These are phyloP conservation scores for Eurosta solidaginis DNA, from an alignment of 1,140 invertebrate genomes.

Conservation along the genomic window DNA sequence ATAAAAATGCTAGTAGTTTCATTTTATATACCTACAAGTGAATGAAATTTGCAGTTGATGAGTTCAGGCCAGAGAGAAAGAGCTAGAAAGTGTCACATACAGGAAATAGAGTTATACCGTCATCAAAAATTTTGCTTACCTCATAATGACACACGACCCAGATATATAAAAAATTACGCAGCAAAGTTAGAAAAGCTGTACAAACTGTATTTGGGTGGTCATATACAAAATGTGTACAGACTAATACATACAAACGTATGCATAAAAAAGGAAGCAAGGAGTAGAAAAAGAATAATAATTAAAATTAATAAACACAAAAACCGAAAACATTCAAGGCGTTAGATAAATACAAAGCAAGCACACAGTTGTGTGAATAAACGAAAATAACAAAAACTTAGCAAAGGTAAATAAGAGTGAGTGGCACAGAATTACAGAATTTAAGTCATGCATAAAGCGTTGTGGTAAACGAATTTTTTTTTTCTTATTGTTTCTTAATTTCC, in stretches of 20 bases:
- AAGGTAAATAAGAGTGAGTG: background rate
- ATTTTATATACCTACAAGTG: background rate
- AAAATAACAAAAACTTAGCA: no score
- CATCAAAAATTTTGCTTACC: background rate
- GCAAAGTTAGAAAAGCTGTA: background rate
- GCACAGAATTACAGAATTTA: background rate
- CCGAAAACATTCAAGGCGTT: no score
- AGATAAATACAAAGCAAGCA: no score
- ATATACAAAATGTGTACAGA: background rate
- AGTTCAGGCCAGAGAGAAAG: background rate
- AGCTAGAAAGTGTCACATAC: background rate
- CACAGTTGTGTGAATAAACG: no score
- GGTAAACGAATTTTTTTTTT: background rate
- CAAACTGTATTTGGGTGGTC: background rate
- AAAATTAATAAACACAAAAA: no score
- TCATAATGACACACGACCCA: background rate
- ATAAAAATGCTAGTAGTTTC: slow-evolving; percentile 1
- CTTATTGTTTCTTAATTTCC: background rate
- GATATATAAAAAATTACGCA: slow-evolving; percentile 7
- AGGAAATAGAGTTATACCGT: background rate
- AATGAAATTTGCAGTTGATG: background rate
- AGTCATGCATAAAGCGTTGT: no score
- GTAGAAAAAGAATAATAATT: no score
- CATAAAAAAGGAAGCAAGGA: slow-evolving; percentile 1
- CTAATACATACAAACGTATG: background rate